Conservation (phyloP, 2,113 vertebrate genomes). For the Gymnocephalus cernua region DNA sequence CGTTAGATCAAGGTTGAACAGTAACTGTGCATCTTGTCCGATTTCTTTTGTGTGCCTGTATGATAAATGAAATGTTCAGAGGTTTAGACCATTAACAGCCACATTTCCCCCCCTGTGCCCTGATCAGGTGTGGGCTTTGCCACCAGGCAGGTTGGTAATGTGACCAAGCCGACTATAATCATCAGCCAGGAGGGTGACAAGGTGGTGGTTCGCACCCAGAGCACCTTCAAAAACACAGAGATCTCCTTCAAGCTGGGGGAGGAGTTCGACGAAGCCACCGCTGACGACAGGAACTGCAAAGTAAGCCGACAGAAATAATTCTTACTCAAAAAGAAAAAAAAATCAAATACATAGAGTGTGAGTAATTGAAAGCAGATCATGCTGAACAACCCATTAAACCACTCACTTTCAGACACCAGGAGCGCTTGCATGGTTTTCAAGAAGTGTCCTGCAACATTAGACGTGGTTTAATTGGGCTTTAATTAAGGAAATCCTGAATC, state of each 20-base stretch:
- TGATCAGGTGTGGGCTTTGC: conserved; percentile 91
- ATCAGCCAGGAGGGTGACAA: conserved; percentile 92
- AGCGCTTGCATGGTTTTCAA: neutral
- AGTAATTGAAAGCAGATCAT: too few relatives aligned
- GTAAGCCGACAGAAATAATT: conserved; percentile 77
- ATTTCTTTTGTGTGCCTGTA: neutral
- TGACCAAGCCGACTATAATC: conserved; percentile 92
- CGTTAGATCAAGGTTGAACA: too few relatives aligned
- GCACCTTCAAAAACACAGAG: conserved; percentile 95
- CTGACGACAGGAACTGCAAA: conserved; percentile 94
- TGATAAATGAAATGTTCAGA: neutral
- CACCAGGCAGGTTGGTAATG: conserved; percentile 92
- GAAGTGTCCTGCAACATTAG: neutral
- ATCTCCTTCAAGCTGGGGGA: conserved; percentile 93
- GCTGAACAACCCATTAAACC: too few relatives aligned
- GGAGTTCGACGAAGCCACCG: conserved; percentile 93
- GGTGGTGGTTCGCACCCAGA: conserved; percentile 89
- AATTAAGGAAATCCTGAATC: neutral
- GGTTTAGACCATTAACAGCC: neutral
- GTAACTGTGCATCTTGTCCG: neutral
- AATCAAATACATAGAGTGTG: neutral
- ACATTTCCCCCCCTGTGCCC: too few relatives aligned
- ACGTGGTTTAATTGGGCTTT: neutral
- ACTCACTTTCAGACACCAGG: neutral
- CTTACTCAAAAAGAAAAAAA: neutral